Evolutionary conservation across 2,888 invertebrate species (phyloP), one percentile per base, ranked within the genome.

Genomic region (Allophyes oxyacanthae): DNA sequence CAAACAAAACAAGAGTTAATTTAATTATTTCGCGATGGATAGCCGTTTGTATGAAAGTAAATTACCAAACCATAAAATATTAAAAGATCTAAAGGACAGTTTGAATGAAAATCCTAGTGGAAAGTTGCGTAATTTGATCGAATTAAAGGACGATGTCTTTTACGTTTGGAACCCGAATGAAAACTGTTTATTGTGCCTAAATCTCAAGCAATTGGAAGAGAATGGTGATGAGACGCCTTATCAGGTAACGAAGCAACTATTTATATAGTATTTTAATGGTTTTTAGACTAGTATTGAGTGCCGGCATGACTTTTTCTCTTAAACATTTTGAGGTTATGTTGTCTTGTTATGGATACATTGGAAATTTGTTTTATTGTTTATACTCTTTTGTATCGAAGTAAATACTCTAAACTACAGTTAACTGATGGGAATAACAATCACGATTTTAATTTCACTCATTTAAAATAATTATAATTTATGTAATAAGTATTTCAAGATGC

Each of bases 81-180:
- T 96, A 77, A 91, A 94, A 75, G 95, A 95, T 67, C 78, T 96
- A 46, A 94, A 95, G 72, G 92, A 92, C 37, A 90, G 92, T 74
- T 83, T 96, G 28, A 89, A 92, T 42, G 94, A 95, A 75, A 91
- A 84, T 81, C 70, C 89, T 26, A 88, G 88, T 63, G 93, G 91
- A 58, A 96, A 95, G 75, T 94, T 96, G 69, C 91, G 94, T 59
- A 96, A 96, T 86, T 94, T 96, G 69, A 82, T 96, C 26, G 95
- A 95, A 74, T 94, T 96, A 50, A 95, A 95, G 59, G 96, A 96
- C 71, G 95, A 96, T 84, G 94, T 96, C 72, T 87, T 96, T 53
- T 97, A 95, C 79, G 93, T 95, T 72, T 97, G 96, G 97, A 95
- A 96, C 80, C 92, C 94, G 1, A 87, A 93, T 54, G 95, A 96